Evolutionary conservation across 2,888 invertebrate genomes (phyloP).

Genomic region (Spatulosminthurus flaviceps): DNA sequence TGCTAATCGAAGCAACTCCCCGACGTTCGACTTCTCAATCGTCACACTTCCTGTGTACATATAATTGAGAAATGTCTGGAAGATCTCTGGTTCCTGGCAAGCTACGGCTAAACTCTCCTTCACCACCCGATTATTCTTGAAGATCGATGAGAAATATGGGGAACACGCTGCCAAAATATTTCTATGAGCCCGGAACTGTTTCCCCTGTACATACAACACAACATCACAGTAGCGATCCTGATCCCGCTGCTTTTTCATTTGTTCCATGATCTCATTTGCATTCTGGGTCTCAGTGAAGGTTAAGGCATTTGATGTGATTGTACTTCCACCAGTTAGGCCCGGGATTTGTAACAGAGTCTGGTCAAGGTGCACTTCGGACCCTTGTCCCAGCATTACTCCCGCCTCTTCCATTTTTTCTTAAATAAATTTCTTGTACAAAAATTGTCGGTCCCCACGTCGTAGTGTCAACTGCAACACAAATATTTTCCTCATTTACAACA

Average conservation of each 20-base stretch:
- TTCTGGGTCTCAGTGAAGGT: constrained; percentile 67
- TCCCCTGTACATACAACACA: constrained; percentile 71
- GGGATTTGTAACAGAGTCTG: constrained; percentile 38
- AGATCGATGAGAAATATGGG: constrained; percentile 74
- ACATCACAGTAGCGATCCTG: constrained; percentile 73
- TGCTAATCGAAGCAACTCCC: constrained; percentile 72
- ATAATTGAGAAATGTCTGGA: constrained; percentile 72
- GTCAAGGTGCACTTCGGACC: constrained; percentile 23
- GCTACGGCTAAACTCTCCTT: constrained; percentile 70
- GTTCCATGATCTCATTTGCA: constrained; percentile 67
- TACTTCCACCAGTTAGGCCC: constrained; percentile 8
- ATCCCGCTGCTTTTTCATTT: constrained; percentile 69
- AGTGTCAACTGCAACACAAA: background rate
- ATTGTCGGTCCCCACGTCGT: too few species aligned
- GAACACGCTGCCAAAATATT: constrained; percentile 74
- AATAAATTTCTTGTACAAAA: background rate
- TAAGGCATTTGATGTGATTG: constrained; percentile 62
- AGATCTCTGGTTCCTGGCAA: constrained; percentile 71
- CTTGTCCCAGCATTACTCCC: constrained; percentile 31
- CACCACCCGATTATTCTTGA: constrained; percentile 67
- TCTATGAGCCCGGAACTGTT: constrained; percentile 72
- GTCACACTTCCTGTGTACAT: constrained; percentile 74
- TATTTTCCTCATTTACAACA: too few species aligned
- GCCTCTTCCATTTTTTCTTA: constrained; percentile 31
- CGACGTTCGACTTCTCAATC: constrained; percentile 72